A percentile compares a stretch with the other conserved stretches of the same genome.
Evolutionary conservation across 1,140 invertebrate genomes (phyloP).

Genomic region (Drosophila arawakana): DNA sequence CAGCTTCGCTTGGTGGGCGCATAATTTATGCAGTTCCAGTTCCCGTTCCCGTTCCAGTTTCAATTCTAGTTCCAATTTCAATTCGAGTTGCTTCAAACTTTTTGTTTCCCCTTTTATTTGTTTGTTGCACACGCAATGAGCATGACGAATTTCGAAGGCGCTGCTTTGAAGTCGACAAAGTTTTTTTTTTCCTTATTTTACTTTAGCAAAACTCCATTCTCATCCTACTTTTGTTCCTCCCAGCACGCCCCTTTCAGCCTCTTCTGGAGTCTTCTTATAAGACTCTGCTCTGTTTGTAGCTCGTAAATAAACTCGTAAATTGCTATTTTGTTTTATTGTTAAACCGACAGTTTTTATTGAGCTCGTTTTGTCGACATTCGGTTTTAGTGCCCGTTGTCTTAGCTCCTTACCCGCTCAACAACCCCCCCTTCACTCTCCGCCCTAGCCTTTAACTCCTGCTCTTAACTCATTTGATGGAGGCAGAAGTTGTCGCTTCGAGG

Average conservation of each 20-base stretch:
- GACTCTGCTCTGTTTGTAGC: slow-evolving; percentile 37
- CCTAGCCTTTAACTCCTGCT: slow-evolving; percentile 8
- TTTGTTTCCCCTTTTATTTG: slow-evolving; percentile 14
- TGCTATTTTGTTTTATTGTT: slow-evolving; percentile 83
- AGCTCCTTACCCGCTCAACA: not conserved
- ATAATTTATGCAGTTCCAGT: slow-evolving; percentile 76
- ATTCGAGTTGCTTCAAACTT: not conserved
- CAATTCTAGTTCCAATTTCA: slow-evolving; percentile 33
- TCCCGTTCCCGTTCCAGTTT: slow-evolving; percentile 11
- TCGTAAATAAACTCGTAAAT: slow-evolving; percentile 83
- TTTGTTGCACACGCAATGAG: slow-evolving; percentile 56
- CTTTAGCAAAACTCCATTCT: slow-evolving; percentile 20
- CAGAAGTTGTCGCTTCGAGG: slow-evolving; percentile 50
- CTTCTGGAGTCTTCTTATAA: slow-evolving; percentile 1
- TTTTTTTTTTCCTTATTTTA: not conserved
- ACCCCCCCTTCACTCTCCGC: not conserved
- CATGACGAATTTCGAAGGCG: slow-evolving; percentile 67
- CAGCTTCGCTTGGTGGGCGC: slow-evolving; percentile 67
- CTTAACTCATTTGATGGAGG: slow-evolving; percentile 36
- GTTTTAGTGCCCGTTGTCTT: slow-evolving; percentile 32
- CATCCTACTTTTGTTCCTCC: slow-evolving; percentile 8
- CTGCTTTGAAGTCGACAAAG: slow-evolving; percentile 60
- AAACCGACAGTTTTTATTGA: slow-evolving; percentile 78
- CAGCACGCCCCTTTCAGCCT: not conserved
- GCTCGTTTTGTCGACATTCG: slow-evolving; percentile 72